Conservation (phyloP, 2,888 invertebrate genomes). For the Amaurobius ferox region DNA sequence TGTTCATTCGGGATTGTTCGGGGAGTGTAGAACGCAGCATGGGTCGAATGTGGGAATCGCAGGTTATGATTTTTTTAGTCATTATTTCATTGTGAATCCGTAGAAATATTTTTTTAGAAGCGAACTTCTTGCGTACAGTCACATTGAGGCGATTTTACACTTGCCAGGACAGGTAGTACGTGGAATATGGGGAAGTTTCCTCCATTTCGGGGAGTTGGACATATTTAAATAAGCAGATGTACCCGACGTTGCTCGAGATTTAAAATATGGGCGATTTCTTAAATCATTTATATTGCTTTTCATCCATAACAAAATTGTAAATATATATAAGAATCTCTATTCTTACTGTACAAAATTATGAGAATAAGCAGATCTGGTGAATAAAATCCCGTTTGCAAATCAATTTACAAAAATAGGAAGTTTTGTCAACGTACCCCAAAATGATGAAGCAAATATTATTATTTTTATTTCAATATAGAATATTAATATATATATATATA, state of each 20-base stretch:
- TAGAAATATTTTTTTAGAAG: conserved; percentile 34
- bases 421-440: no score
- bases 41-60: conserved; percentile 52
- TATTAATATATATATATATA: no score
- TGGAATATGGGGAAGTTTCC: background rate
- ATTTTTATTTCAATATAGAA: no score
- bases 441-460: no score
- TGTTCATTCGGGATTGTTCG: background rate
- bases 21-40: conserved; percentile 21
- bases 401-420: no score
- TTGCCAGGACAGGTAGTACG: conserved; percentile 28
- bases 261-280: no score
- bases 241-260: background rate
- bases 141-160: conserved; percentile 60
- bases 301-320: no score
- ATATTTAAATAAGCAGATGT: background rate
- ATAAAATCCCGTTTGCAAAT: no score
- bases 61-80: conserved; percentile 7
- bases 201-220: conserved; percentile 16
- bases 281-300: no score
- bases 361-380: no score
- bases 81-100: conserved; percentile 37
- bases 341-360: no score
- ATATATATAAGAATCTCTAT: no score
- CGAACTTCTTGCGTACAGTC: background rate